These are phyloP conservation scores for Pluvianellus socialis DNA, from an alignment of 2,113 vertebrate genomes.

Conservation along the genomic window DNA sequence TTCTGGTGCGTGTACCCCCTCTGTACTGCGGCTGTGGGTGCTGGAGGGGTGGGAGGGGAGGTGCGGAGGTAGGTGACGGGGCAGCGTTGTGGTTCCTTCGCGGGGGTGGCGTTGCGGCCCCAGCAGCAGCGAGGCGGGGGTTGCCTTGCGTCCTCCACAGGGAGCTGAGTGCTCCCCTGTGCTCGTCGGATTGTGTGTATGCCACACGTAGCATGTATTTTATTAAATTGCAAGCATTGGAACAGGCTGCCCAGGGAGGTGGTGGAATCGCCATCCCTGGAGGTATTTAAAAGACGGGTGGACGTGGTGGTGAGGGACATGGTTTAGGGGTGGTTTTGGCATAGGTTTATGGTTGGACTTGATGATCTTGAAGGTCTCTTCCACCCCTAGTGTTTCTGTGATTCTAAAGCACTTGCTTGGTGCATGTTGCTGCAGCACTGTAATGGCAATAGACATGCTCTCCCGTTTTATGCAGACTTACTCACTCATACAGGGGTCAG, in stretches of 20 bases:
- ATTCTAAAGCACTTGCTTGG: neutral
- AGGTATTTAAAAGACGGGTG: too few relatives aligned
- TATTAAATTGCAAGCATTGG: neutral
- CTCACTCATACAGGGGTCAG: neutral
- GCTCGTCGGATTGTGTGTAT: neutral
- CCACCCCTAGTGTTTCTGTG: too few relatives aligned
- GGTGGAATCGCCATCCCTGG: too few relatives aligned
- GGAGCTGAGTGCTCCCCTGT: neutral
- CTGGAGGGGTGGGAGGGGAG: neutral
- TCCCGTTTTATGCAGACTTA: neutral
- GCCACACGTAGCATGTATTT: rapidly evolving
- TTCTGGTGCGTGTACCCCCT: too few relatives aligned
- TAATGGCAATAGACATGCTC: neutral
- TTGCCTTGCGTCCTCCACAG: neutral
- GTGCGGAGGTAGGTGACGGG: neutral
- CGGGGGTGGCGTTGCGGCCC: neutral
- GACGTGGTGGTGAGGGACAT: too few relatives aligned
- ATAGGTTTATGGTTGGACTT: too few relatives aligned
- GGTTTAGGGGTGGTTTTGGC: too few relatives aligned
- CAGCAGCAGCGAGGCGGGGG: neutral
- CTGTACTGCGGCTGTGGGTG: neutral
- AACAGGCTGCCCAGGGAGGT: too few relatives aligned
- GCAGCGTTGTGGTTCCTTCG: neutral
- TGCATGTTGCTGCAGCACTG: rapidly evolving
- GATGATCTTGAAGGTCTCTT: too few relatives aligned